Evolutionary conservation across 2,113 vertebrate species (phyloP).

Genomic region (Peromyscus polionotus): DNA sequence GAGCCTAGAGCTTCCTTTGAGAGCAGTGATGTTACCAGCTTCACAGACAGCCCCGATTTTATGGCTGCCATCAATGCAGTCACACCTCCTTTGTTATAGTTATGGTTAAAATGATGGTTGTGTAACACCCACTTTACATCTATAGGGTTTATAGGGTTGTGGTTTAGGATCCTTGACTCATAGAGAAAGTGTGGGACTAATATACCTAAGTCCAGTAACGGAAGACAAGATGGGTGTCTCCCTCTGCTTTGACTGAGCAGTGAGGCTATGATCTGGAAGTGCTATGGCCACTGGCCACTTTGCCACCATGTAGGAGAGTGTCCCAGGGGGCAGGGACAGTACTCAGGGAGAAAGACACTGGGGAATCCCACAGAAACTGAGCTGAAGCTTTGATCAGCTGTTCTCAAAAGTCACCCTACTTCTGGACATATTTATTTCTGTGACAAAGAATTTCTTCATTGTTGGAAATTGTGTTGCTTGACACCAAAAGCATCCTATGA

Average conservation of each 20-base stretch:
- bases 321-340: neutral
- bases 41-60: neutral
- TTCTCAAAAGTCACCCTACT: neutral
- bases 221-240: neutral
- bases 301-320: neutral
- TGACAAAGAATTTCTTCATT: neutral
- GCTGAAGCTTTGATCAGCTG: neutral
- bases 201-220: neutral
- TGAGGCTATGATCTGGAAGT: neutral
- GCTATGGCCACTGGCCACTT: neutral
- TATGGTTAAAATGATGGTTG: neutral
- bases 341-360: neutral
- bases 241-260: neutral
- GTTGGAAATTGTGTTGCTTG: neutral
- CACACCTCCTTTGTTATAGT: neutral
- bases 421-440: neutral
- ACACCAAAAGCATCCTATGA: neutral
- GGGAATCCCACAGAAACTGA: neutral
- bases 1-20: neutral
- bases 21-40: neutral
- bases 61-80: too few species aligned
- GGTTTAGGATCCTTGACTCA: neutral
- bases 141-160: neutral
- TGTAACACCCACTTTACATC: neutral
- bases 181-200: neutral